Base-by-base conservation (phyloP, 2,888 invertebrate genomes). In the Capitulum mitella region DNA sequence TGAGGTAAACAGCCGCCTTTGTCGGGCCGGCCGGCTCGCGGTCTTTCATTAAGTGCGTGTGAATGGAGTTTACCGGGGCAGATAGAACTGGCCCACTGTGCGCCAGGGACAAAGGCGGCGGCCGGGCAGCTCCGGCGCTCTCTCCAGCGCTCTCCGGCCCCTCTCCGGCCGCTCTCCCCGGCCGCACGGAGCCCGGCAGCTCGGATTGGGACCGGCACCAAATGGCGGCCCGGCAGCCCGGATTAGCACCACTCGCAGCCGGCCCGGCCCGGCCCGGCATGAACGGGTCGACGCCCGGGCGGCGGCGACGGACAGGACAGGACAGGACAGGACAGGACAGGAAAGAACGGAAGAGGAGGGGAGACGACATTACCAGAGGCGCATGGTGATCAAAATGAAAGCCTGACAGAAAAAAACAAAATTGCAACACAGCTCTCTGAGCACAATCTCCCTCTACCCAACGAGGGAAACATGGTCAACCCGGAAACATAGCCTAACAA, bases 21-120 rank as follows among this genome's bases (percentile, higher is more conserved):
- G 70, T 70, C 22, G 22, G 22, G 10, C 70, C 37, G 70, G 37
- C 70, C 70, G 70, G 40, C 70, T 40, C 70, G 70, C 40, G 70
- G 70, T 70, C 70, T 70, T 70, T 70, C 37, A 70, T 70, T 70
- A 70, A 70, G 70, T 70, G 40, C 37, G 70, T 70, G 70, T 70
- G 70, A 70, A 70, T 70, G 70, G 70, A 37, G 70, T 37, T 70
- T 37, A 70, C 34, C 37, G 70, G 70, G 22, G 70, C 70, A 70
- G 70, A 70, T 70, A 64, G 34, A 64, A 34, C 64, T 64, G 64
- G 64, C 64, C 64, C 64, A 64, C 64, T 16, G 64, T 64, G 34
- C 32, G 64, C 3, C 19, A 1, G 29, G 64, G 64, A 64, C 64
- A 64, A 64, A 64, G 64, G 64, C 64, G 34, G 16, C 32, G 32